Conservation (phyloP, 30 jellyfish, hydroid and myxozoan species). For the Mastigias papua region DNA sequence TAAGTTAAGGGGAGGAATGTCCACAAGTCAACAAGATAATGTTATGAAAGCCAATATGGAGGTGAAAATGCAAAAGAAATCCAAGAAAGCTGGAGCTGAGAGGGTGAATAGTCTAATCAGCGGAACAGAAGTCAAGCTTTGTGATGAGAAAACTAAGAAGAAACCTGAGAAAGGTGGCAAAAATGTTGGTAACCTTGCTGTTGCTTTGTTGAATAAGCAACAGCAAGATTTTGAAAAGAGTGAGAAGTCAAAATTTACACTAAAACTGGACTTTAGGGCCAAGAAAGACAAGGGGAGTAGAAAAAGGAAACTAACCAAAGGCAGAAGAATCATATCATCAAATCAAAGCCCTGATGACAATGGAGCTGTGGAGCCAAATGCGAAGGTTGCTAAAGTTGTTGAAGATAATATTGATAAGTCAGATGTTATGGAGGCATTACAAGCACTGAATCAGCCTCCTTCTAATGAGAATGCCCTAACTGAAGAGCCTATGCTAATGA, state of each 20-base stretch:
- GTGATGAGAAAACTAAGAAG: neutral
- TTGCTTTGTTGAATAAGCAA: neutral
- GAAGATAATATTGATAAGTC: constrained; percentile 54
- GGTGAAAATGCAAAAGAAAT: neutral
- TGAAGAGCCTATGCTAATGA: neutral
- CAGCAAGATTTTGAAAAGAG: neutral
- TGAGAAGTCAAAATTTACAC: constrained; percentile 22
- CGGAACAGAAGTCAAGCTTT: neutral
- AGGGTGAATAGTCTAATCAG: neutral
- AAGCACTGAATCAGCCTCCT: constrained; percentile 61
- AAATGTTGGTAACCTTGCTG: neutral
- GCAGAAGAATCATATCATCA: neutral
- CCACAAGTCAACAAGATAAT: neutral
- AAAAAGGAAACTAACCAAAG: constrained; percentile 17
- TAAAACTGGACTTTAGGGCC: constrained; percentile 30
- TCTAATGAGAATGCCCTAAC: constrained; percentile 17
- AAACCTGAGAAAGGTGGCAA: neutral
- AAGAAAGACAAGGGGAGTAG: constrained; percentile 18
- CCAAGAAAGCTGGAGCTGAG: neutral
- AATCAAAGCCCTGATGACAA: neutral
- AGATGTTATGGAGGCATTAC: constrained; percentile 62
- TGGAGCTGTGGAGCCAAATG: neutral
- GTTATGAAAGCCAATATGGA: neutral
- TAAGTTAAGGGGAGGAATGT: neutral
- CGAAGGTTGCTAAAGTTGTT: constrained; percentile 7